phyloP scores from a whole-genome alignment of 2,888 invertebrate species.

The Agrochola macilenta region DNA sequence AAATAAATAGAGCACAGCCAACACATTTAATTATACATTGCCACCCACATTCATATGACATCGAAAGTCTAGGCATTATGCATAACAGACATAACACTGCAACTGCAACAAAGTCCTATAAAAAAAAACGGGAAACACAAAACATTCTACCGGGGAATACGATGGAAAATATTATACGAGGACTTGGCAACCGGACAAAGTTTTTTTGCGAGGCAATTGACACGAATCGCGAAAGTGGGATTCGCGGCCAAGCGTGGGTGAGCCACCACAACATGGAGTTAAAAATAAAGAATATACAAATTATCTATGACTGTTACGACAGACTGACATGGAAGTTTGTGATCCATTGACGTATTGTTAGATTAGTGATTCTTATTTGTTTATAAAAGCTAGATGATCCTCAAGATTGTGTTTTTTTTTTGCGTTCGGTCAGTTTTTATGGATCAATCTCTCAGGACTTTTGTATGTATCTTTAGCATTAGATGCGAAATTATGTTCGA shows the following conservation, averaged over 20 bases:
- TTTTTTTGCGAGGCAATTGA: conserved; percentile 86
- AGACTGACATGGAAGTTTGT: conserved; percentile 47
- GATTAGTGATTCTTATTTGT: conserved; percentile 12
- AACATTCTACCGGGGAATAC: conserved; percentile 55
- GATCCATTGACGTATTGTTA: conserved; percentile 27
- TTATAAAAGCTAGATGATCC: not conserved
- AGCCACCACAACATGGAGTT: conserved; percentile 75
- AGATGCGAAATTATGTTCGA: not conserved
- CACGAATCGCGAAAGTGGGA: conserved; percentile 82
- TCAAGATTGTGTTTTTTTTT: conserved; percentile 29
- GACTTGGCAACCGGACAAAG: conserved; percentile 82
- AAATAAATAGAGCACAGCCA: conserved; percentile 13
- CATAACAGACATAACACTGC: conserved; percentile 33
- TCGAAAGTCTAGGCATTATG: conserved; percentile 33
- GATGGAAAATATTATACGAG: conserved; percentile 66
- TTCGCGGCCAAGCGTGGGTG: conserved; percentile 82
- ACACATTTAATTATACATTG: conserved; percentile 13
- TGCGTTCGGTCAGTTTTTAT: conserved; percentile 4
- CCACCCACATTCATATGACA: conserved; percentile 31
- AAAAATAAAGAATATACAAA: conserved; percentile 60
- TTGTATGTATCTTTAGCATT: conserved; percentile 9
- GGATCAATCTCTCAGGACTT: conserved; percentile 30
- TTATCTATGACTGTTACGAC: conserved; percentile 52
- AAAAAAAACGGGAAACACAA: conserved; percentile 30
- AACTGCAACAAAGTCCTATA: conserved; percentile 41